These are phyloP conservation scores for Lophotis ruficrista DNA, from an alignment of 2,113 vertebrate species.

Conservation along the genomic window DNA sequence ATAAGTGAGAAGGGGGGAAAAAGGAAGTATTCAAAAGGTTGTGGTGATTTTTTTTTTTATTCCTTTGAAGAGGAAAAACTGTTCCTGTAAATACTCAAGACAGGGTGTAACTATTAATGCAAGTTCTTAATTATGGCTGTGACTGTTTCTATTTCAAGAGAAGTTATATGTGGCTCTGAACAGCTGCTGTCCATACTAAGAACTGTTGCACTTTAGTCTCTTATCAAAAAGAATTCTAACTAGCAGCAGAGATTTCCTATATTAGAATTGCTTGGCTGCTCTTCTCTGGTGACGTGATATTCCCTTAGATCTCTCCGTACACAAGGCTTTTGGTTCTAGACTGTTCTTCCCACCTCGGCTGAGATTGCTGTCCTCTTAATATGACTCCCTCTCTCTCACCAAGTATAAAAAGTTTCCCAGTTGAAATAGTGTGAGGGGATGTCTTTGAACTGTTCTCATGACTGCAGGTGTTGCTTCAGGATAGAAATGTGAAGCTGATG, in stretches of 20 bases:
- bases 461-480: not conserved
- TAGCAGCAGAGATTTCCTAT: not conserved
- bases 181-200: slow-evolving; percentile 11
- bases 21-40: not conserved
- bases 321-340: not conserved
- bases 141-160: not conserved
- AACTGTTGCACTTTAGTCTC: not conserved
- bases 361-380: not conserved
- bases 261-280: not conserved
- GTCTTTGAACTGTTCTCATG: not conserved
- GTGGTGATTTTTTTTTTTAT: not conserved
- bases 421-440: not conserved
- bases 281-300: not conserved
- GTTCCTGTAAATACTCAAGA: not conserved
- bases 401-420: not conserved
- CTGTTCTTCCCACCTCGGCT: not conserved
- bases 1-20: not conserved
- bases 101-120: not conserved
- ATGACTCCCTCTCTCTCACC: not conserved
- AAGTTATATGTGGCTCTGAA: not conserved
- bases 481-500: not conserved
- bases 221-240: not conserved
- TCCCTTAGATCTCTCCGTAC: not conserved
- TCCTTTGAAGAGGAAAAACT: not conserved
- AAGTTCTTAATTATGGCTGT: not conserved